Percentiles rank a stretch among this genome's conserved stretches.
phyloP scores from a whole-genome alignment of 2,888 invertebrate genomes.

The Ichneumoninae sp. region DNA sequence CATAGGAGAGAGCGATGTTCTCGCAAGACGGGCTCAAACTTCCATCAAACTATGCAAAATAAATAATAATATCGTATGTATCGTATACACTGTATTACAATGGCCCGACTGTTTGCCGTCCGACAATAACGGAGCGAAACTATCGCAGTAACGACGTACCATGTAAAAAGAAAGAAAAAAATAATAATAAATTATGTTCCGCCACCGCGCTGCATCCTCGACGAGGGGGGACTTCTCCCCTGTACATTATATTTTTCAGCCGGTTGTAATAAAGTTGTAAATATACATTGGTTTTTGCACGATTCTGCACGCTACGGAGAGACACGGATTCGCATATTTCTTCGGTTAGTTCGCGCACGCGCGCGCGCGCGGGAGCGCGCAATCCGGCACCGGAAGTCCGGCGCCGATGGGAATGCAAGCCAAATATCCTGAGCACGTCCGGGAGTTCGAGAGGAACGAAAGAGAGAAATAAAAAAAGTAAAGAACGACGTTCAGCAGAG shows the following conservation, averaged over 20 bases:
- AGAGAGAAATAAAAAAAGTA: slow-evolving; percentile 29
- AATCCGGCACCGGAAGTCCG: slow-evolving; percentile 51
- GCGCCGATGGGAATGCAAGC: slow-evolving; percentile 61
- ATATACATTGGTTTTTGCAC: slow-evolving; percentile 9
- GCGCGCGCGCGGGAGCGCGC: slow-evolving; percentile 2
- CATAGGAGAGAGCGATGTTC: slow-evolving; percentile 30
- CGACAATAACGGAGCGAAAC: slow-evolving; percentile 4
- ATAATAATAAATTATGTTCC: slow-evolving; percentile 10
- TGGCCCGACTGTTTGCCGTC: neutral
- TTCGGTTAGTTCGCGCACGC: slow-evolving; percentile 34
- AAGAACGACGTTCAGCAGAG: slow-evolving; percentile 24
- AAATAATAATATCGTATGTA: slow-evolving; percentile 8
- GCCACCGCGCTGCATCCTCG: neutral
- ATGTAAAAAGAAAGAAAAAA: neutral
- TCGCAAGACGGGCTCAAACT: slow-evolving; percentile 28
- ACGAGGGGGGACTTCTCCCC: neutral
- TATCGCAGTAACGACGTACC: neutral
- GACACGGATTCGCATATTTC: slow-evolving; percentile 46
- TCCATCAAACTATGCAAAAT: slow-evolving; percentile 1
- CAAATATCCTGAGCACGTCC: slow-evolving; percentile 56
- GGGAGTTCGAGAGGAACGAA: slow-evolving; percentile 41
- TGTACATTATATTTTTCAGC: neutral
- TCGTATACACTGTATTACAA: neutral
- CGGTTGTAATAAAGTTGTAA: slow-evolving; percentile 40
- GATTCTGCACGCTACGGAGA: slow-evolving; percentile 18